Evolutionary conservation across 2,888 invertebrate species (phyloP).

Genomic region (Sphaerophoria taeniata): DNA sequence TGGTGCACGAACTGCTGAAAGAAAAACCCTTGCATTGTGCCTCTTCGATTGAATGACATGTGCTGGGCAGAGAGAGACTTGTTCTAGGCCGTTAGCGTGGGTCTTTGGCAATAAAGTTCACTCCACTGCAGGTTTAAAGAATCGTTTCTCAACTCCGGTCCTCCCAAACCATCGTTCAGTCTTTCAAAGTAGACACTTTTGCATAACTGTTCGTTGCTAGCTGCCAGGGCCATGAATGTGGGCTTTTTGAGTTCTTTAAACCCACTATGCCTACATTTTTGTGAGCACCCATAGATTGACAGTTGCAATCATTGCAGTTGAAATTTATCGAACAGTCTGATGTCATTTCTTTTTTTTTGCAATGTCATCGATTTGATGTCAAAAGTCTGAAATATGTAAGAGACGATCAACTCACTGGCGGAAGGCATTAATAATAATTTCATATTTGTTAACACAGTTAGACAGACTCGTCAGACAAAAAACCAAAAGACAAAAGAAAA

Average conservation of each 20-base stretch:
- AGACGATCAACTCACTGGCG: conserved; percentile 31
- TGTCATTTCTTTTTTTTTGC: conserved; percentile 18
- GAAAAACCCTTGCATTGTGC: conserved; percentile 52
- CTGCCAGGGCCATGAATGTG: conserved; percentile 55
- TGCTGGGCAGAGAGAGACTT: conserved; percentile 56
- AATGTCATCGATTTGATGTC: conserved; percentile 31
- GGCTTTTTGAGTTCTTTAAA: conserved; percentile 71
- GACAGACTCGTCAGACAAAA: neutral
- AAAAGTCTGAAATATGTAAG: conserved; percentile 1
- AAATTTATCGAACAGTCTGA: conserved; percentile 40
- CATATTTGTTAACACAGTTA: conserved; percentile 20
- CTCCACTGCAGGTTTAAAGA: neutral
- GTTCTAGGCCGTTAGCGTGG: conserved; percentile 66
- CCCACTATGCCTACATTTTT: conserved; percentile 64
- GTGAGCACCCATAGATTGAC: conserved; percentile 54
- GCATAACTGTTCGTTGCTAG: conserved; percentile 70
- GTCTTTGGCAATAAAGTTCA: conserved; percentile 32
- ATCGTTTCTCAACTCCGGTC: no score
- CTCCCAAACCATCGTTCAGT: neutral
- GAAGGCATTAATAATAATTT: conserved; percentile 32
- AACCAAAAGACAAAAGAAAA: conserved; percentile 1
- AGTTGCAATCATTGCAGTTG: conserved; percentile 52
- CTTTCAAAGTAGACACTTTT: conserved; percentile 49
- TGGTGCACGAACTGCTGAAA: conserved; percentile 3
- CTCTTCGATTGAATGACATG: conserved; percentile 66